Base-by-base conservation (phyloP, 2,797 vertebrate species). In the Hirundo rustica region DNA sequence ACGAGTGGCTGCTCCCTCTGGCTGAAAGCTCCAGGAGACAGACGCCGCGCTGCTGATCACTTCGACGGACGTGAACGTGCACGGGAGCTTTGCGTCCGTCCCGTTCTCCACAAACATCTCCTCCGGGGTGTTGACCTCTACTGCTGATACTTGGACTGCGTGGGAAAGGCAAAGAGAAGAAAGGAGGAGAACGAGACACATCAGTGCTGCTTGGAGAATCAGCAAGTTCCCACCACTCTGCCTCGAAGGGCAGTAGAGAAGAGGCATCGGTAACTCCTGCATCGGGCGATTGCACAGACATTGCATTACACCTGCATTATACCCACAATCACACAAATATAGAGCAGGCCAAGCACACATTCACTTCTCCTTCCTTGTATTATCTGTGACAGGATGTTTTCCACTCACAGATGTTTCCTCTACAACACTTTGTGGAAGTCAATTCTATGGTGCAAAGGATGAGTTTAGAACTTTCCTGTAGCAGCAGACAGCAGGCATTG, bases 81-180 rank as follows among this genome's bases (percentile, higher is more conserved):
- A 99, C 0, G 97, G 96, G 16, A 99, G 98, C 77, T 97, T 97
- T 10, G 98, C 99, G 0, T 98, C 97, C 4, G 99, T 99, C 68
- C 99, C 99, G 51, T 99, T 99, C 95, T 98, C 98, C 70, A 99
- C 97, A 17, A 98, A 97, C 88, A 99, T 95, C 51, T 99, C 99
- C 10, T 96, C 26, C 0, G 98, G 98, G 2, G 98, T 97, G 40
- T 97, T 97, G 4, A 99, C 98, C 45, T 99, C 99, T 68, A 99
- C 96, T 2, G 98, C 98, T 13, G 96, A 97, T 1, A 96, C 94
- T 20, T 73, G 85, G 16, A 91, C 93, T 88, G 96, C 82, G 77
- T 72, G 89, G 54, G 30, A 85, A 34, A 74, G 74, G 74, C 13
- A 55, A n/a, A 89, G 42, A 76, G 44, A 85, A 71, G 29, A 85